Percentiles rank a stretch among this genome's conserved stretches.
Evolutionary conservation across 2,113 vertebrate genomes (phyloP).

Genomic region (Elanoides forficatus): DNA sequence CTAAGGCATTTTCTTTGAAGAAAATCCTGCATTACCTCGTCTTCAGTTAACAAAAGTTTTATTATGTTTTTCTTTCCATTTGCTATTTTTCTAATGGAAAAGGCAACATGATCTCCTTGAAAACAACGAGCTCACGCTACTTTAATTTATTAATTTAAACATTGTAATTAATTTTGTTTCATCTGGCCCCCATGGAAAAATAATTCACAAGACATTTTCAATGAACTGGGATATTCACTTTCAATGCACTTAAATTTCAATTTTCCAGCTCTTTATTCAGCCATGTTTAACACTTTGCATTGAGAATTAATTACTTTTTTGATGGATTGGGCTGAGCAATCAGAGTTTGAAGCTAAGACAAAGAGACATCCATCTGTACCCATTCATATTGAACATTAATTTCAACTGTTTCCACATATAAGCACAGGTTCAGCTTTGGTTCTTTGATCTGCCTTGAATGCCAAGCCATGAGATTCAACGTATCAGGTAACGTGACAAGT

Average conservation of each 20-base stretch:
- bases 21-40: neutral
- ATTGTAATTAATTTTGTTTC: neutral
- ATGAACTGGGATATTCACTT: neutral
- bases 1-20: slow-evolving; percentile 47
- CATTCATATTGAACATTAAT: neutral
- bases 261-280: neutral
- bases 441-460: neutral
- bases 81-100: neutral
- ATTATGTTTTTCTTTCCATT: slow-evolving; percentile 17
- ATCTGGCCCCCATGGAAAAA: neutral
- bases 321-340: neutral
- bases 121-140: neutral
- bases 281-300: neutral
- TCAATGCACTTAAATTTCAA: neutral
- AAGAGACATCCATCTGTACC: neutral
- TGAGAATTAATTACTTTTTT: neutral
- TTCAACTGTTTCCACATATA: neutral
- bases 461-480: fast-evolving
- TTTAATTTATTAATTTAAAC: neutral
- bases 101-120: neutral
- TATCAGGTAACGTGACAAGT: neutral
- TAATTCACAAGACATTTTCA: neutral
- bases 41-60: neutral
- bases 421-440: neutral
- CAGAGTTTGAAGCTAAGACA: neutral